These are phyloP conservation scores for Rhabdomys dilectus DNA, from an alignment of 2,113 vertebrate species.

Conservation along the genomic window DNA sequence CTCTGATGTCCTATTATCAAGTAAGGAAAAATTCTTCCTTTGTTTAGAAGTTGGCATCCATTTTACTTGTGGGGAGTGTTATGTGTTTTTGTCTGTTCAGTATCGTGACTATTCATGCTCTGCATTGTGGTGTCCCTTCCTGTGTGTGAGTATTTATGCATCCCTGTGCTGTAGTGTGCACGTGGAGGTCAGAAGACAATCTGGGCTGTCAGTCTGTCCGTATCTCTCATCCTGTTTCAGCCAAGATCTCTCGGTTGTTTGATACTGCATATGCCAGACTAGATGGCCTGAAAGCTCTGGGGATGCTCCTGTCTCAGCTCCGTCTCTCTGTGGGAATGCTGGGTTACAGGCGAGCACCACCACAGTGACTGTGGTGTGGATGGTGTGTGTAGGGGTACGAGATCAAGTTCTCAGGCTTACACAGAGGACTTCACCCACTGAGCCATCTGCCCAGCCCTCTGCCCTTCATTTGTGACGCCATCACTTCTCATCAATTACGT, in stretches of 20 bases:
- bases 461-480: fast-evolving
- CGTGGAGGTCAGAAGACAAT: neutral
- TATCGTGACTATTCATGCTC: neutral
- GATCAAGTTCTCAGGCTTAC: neutral
- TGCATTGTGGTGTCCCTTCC: neutral
- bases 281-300: neutral
- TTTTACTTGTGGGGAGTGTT: neutral
- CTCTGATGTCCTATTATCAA: neutral
- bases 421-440: neutral
- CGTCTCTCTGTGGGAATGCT: neutral
- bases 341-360: neutral
- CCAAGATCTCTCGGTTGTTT: neutral
- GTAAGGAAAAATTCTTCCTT: neutral
- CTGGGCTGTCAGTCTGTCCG: too few species aligned
- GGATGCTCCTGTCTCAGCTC: neutral
- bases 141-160: neutral
- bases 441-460: neutral
- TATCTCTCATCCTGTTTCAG: neutral
- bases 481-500: neutral
- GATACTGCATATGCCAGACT: neutral
- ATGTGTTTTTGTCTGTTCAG: neutral
- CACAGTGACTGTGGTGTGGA: too few species aligned
- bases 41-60: neutral
- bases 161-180: neutral
- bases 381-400: fast-evolving